Percentiles rank a stretch among this genome's conserved stretches.
Conservation (phyloP, 1,140 invertebrate species). For the Ceratoteleas bidentatus region DNA sequence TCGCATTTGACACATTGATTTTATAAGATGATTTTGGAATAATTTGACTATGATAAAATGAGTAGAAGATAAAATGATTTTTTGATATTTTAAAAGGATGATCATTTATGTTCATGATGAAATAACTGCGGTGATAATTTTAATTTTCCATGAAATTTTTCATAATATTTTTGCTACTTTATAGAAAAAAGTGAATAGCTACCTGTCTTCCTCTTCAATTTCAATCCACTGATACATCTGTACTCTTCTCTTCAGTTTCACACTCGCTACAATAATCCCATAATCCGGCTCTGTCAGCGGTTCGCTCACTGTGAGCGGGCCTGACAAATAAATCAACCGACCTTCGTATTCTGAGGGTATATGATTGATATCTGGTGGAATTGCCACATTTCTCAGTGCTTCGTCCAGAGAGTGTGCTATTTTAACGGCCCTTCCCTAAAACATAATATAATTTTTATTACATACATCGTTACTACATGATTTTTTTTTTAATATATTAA, state of each 20-base stretch:
- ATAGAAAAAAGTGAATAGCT: no score
- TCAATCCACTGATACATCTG: conserved; percentile 97
- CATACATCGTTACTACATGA: no score
- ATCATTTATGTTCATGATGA: no score
- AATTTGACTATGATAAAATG: no score
- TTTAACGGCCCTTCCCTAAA: conserved; percentile 86
- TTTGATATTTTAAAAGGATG: no score
- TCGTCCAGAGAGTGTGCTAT: conserved; percentile 87
- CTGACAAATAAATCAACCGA: conserved; percentile 88
- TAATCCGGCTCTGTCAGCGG: conserved; percentile 91
- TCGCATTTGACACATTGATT: no score
- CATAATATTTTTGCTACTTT: no score
- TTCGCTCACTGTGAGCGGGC: conserved; percentile 87
- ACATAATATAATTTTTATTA: background rate
- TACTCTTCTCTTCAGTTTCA: conserved; percentile 88
- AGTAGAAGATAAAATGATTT: no score
- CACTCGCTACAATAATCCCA: conserved; percentile 87
- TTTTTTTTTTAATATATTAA: no score
- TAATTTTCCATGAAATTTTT: no score
- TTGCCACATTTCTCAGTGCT: conserved; percentile 83
- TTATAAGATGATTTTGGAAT: no score
- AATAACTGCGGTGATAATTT: no score
- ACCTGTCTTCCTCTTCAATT: conserved; percentile 83
- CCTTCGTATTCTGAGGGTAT: conserved; percentile 86
- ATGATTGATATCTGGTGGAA: conserved; percentile 81